A percentile compares a stretch with the other conserved stretches of the same genome.
Conservation (phyloP, 2,797 vertebrate genomes). For the Micromesistius poutassou region DNA sequence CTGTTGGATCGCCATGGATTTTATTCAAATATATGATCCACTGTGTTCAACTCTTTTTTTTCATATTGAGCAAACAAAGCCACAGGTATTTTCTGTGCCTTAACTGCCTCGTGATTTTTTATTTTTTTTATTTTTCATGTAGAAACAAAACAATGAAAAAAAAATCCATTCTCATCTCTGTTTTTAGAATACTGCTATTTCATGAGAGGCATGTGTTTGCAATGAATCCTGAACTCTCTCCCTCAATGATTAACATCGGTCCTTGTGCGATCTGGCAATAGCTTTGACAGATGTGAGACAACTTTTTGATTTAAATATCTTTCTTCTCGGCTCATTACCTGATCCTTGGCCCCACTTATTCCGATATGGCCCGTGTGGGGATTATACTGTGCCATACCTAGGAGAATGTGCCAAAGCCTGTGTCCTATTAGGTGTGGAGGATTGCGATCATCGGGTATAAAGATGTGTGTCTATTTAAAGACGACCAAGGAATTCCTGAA, state of each 20-base stretch:
- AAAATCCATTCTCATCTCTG: conserved; percentile 7
- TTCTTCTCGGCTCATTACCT: conserved; percentile 29
- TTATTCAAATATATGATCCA: background rate
- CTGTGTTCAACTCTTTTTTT: background rate
- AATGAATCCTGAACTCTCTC: conserved; percentile 31
- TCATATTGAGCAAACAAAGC: background rate
- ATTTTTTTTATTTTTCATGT: too few species aligned
- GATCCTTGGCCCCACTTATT: conserved; percentile 40
- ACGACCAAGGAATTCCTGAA: conserved; percentile 69
- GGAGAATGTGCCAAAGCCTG: conserved; percentile 47
- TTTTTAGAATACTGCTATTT: conserved; percentile 38
- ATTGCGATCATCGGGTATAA: conserved; percentile 55
- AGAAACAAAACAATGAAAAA: too few species aligned
- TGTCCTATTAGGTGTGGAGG: conserved; percentile 62
- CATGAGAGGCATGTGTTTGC: conserved; percentile 36
- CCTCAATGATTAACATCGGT: conserved; percentile 19
- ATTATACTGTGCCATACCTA: conserved; percentile 57
- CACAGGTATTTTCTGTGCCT: background rate
- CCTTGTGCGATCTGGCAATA: conserved; percentile 25
- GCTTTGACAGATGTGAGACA: conserved; percentile 34
- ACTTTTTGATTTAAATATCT: conserved; percentile 37
- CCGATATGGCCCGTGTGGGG: conserved; percentile 52
- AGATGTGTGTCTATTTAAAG: conserved; percentile 73
- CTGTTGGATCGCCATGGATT: background rate
- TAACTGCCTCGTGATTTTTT: background rate